Base-by-base conservation (phyloP, 2,888 invertebrate genomes). In the Athrips mouffetella region DNA sequence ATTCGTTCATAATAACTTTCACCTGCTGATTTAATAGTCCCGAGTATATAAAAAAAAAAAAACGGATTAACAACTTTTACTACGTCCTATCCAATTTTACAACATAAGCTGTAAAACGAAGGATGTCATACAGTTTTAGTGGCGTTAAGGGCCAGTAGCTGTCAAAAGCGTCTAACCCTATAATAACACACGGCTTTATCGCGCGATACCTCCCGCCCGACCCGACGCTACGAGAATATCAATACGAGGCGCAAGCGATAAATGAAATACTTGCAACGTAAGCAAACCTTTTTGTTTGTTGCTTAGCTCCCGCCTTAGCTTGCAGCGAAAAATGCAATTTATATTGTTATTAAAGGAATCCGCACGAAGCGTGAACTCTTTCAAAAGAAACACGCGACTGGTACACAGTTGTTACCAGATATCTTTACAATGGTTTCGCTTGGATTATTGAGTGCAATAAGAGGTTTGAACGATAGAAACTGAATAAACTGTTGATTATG, bases 191-290 rank as follows among this genome's bases (percentile, higher is more conserved):
- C 31, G 10, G 27, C 74, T 76, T 76, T 76, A 76, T 79, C 29
- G 29, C 42, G 25, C 77, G 77, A 77, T 78, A 79, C 73, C 74
- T 73, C 61, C 65, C 69, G 71, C 73, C 76, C 69, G 67, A 61
- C 59, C 61, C 65, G 70, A 71, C 73, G 77, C 69, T 68, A 61
- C 59, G 55, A 58, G 80, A 81, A 81, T 81, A 80, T 73, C 77
- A 81, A 82, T 80, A 75, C 66, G 73, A 69, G 62, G 61, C 64
- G 62, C 65, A 68, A 75, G 74, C 72, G 71, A 72, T 67, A 75
- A 73, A 76, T 73, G 72, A 73, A 78, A 78, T 78, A 75, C 66
- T 69, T 55, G 57, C 59, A 59, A 56, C 63, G 59, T 65, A 68
- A 61, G 66, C 63, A 68, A 66, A 72, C 65, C 59, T 57, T 58